Conservation (phyloP, 2,888 invertebrate species). For the Chalcosyrphus nemorum region DNA sequence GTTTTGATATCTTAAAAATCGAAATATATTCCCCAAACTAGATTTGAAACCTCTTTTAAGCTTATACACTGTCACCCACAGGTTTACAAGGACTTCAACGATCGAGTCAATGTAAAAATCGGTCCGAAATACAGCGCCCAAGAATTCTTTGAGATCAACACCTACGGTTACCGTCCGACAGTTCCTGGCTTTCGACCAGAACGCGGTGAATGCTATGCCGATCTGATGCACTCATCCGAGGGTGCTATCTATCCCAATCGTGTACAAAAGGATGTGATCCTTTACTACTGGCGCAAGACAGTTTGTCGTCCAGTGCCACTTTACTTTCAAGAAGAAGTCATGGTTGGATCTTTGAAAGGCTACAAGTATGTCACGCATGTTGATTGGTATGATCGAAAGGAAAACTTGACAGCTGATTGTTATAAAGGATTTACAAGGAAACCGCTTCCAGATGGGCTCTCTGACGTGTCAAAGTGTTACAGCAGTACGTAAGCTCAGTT, state of each 20-base stretch:
- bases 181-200: conserved; percentile 83
- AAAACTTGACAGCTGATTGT: conserved; percentile 84
- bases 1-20: too few relatives aligned
- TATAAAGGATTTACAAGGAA: conserved; percentile 83
- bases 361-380: conserved; percentile 85
- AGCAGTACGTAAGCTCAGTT: too few relatives aligned
- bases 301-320: conserved; percentile 74
- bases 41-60: too few relatives aligned
- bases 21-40: too few relatives aligned
- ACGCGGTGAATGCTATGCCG: conserved; percentile 83
- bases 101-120: conserved; percentile 85
- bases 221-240: conserved; percentile 86
- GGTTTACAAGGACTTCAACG: conserved; percentile 85
- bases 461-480: conserved; percentile 87
- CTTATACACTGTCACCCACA: too few relatives aligned
- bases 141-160: conserved; percentile 85
- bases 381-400: conserved; percentile 84
- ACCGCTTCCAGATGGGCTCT: conserved; percentile 84
- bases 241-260: conserved; percentile 85
- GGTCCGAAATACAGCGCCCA: conserved; percentile 84
- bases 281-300: conserved; percentile 87
- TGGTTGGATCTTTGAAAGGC: conserved; percentile 82
- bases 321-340: conserved; percentile 76
- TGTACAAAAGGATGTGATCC: conserved; percentile 83
- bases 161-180: conserved; percentile 83